Evolutionary conservation across 2,797 vertebrate species (phyloP), one percentile per base, ranked within the genome.

Genomic region (Chanos chanos): DNA sequence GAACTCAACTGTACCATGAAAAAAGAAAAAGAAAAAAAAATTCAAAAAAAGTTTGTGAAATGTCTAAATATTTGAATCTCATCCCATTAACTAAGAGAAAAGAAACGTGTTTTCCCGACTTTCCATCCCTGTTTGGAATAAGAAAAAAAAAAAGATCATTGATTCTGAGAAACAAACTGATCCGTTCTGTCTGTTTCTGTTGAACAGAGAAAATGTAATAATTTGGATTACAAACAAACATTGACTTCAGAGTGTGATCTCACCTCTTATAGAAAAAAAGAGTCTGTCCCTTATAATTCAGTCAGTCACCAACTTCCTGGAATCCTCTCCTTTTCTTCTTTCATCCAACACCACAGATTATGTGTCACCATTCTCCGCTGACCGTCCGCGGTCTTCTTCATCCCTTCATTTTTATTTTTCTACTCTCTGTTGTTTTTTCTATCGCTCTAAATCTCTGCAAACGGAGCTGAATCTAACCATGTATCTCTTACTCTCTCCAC

Each of bases 11-110:
- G 83, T 87, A 85, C 75, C 80, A 85, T 81, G 78, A 87, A 83
- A 85, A 87, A 81, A 83, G 77, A 57, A 68, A 65, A 63, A 61
- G 51, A 83, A 85, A 78, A 84, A 86, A 86, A 86, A 85, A 72
- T 76, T 70, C 63, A 85, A 87, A 88, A 88, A 86, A 70, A 72
- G 82, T 89, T 88, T 88, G 89, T 91, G 89, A 89, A 90, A 91
- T 89, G 89, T 91, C 89, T 91, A 85, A 90, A 91, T 91, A 90
- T 90, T 90, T 90, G 85, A 89, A 81, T 84, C 77, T 85, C 87
- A 87, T 89, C 74, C 86, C 87, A 90, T 87, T 83, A 84, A 80
- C 83, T 83, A 80, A 81, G 84, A 76, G 83, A 81, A 47, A 66
- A 61, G 13, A 61, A 39, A 82, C 76, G 83, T 89, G 83, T 87